These are phyloP conservation scores for Poeciliopsis turrubarensis DNA, from an alignment of 2,113 vertebrate genomes.

Conservation along the genomic window DNA sequence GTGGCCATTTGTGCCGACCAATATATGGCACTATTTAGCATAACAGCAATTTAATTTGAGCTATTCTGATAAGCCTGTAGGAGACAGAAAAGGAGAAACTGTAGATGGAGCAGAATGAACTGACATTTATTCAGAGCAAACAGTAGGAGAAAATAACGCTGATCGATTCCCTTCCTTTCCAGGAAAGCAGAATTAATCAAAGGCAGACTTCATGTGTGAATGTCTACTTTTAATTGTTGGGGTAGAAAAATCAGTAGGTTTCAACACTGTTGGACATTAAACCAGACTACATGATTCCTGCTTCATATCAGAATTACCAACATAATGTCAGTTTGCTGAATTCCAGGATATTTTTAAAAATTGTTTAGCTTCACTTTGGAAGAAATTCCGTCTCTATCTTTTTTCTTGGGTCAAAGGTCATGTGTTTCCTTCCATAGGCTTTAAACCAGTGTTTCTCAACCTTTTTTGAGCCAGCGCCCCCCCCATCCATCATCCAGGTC, in stretches of 20 bases:
- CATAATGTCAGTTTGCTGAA: background rate
- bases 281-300: background rate
- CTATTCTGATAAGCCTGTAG: conserved; percentile 44
- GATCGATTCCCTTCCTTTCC: conserved; percentile 43
- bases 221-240: conserved; percentile 21
- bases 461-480: too few relatives aligned
- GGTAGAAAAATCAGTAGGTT: conserved; percentile 18
- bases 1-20: conserved; percentile 17
- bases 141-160: conserved; percentile 43
- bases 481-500: too few relatives aligned
- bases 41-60: conserved; percentile 51
- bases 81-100: conserved; percentile 31
- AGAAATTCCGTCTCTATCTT: background rate
- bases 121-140: conserved; percentile 59
- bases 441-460: background rate
- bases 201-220: background rate
- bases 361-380: background rate
- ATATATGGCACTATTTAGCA: conserved; percentile 45
- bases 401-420: background rate
- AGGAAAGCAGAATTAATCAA: conserved; percentile 27
- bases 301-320: background rate
- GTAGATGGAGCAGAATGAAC: conserved; percentile 19
- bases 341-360: background rate
- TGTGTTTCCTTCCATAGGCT: too few relatives aligned
- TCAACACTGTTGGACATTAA: background rate